phyloP scores from a whole-genome alignment of 2,888 invertebrate species.

The Ischnura elegans region DNA sequence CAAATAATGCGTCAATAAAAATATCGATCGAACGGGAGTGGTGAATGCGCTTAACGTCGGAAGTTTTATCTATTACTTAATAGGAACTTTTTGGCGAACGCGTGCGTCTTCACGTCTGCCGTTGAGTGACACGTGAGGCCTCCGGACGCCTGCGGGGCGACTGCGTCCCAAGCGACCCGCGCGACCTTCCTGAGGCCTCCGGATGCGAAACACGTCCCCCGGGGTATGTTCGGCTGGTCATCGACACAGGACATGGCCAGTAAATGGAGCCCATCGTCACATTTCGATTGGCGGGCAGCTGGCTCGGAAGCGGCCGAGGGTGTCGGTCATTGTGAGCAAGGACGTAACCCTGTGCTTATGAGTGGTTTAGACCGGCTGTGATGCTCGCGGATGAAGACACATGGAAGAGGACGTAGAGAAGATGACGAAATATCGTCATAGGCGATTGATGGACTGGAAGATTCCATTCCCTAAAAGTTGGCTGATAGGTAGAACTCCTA shows the following conservation, averaged over 20 bases:
- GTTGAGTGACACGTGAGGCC: too few relatives aligned
- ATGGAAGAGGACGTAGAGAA: not conserved
- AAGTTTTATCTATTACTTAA: too few relatives aligned
- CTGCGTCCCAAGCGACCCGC: too few relatives aligned
- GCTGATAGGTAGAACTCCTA: too few relatives aligned
- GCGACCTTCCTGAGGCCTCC: not conserved
- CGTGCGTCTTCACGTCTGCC: too few relatives aligned
- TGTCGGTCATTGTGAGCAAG: too few relatives aligned
- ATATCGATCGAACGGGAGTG: too few relatives aligned
- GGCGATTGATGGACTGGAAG: not conserved
- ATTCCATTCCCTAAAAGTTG: too few relatives aligned
- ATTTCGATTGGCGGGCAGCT: not conserved
- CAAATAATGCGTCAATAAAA: too few relatives aligned
- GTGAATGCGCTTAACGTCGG: too few relatives aligned
- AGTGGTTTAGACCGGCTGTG: not conserved
- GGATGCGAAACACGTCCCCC: not conserved
- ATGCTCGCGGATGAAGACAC: not conserved
- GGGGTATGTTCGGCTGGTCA: not conserved
- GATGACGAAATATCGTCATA: not conserved
- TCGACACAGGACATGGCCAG: not conserved
- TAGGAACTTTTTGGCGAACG: too few relatives aligned
- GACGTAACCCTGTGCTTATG: not conserved
- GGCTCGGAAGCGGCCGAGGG: not conserved
- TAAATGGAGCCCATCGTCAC: conserved; percentile 7
- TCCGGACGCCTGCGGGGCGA: not conserved